These are phyloP conservation scores for Leptosomus discolor DNA, from an alignment of 2,113 vertebrate genomes.

Conservation along the genomic window DNA sequence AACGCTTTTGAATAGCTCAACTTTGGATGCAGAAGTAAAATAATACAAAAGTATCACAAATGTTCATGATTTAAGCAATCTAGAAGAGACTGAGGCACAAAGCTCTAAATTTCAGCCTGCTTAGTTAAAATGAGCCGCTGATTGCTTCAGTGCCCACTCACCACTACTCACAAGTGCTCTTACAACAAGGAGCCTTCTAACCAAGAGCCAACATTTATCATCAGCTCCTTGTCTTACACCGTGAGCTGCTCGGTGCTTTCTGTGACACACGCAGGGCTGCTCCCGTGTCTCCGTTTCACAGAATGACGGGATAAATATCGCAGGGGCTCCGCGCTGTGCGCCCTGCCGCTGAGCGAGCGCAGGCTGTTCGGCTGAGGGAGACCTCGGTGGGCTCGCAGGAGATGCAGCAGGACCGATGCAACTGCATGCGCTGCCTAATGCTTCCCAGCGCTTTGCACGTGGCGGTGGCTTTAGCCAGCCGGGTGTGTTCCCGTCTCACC, in stretches of 20 bases:
- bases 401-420: background rate
- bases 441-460: rapidly evolving
- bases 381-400: rapidly evolving
- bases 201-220: background rate
- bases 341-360: too few relatives aligned
- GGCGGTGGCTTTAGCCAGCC: rapidly evolving
- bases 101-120: background rate
- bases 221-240: background rate
- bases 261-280: background rate
- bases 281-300: background rate
- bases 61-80: background rate
- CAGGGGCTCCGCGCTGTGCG: too few relatives aligned
- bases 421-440: rapidly evolving
- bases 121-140: background rate
- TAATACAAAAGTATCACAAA: background rate
- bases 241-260: background rate
- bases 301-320: background rate
- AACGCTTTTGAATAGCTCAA: background rate
- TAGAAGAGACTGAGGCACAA: background rate
- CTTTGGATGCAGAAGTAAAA: background rate
- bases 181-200: background rate
- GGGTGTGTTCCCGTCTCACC: rapidly evolving
- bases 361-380: rapidly evolving
- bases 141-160: background rate
- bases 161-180: background rate